Conservation (phyloP, 1,140 invertebrate genomes). For the Ceratina calcarata region DNA sequence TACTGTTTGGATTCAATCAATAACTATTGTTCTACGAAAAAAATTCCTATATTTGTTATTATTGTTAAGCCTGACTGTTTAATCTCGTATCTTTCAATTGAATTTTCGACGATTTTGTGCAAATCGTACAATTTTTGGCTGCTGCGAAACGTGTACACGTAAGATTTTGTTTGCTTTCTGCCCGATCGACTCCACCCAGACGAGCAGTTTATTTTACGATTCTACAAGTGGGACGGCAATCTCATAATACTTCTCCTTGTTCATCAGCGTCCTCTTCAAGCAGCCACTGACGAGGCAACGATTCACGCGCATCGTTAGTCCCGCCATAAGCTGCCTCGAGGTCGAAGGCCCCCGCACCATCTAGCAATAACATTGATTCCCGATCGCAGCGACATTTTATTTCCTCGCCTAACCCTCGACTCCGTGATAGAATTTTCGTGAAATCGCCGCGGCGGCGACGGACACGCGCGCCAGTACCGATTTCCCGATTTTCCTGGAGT, state of each 20-base stretch:
- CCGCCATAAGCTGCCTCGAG: neutral
- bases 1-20: no score
- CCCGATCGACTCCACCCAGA: neutral
- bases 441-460: neutral
- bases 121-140: no score
- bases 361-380: neutral
- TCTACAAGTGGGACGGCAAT: neutral
- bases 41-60: no score
- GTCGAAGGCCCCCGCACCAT: neutral
- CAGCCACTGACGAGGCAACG: neutral
- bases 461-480: neutral
- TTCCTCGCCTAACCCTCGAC: neutral
- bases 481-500: conserved; percentile 40
- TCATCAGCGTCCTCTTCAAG: neutral
- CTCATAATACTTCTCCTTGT: conserved; percentile 3
- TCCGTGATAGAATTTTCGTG: neutral
- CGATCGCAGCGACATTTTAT: neutral
- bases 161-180: no score
- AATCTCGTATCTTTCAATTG: no score
- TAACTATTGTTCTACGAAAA: no score
- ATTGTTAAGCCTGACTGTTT: no score
- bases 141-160: no score
- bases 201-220: neutral
- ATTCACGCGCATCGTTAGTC: neutral
- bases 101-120: no score